These are phyloP conservation scores for Liolophura sinensis DNA, from an alignment of 1,140 invertebrate species.

Conservation along the genomic window DNA sequence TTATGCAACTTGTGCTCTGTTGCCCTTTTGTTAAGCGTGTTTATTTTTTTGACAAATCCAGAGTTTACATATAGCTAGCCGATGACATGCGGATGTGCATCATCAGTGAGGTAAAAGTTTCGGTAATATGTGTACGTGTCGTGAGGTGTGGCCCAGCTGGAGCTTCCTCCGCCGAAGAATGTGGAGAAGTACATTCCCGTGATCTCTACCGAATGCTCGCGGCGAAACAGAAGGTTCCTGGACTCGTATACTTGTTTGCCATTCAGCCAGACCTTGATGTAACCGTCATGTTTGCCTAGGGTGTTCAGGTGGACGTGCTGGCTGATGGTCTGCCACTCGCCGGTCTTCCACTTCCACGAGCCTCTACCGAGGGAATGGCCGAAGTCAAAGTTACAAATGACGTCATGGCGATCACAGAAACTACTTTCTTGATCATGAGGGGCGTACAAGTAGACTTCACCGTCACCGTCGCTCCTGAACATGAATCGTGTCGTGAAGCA, in stretches of 20 bases:
- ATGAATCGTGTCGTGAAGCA: conserved; percentile 42
- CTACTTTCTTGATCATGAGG: conserved; percentile 17
- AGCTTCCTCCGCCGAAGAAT: conserved; percentile 36
- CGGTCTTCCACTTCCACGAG: conserved; percentile 8
- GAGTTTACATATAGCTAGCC: no score
- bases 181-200: conserved; percentile 44
- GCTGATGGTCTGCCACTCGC: conserved; percentile 17
- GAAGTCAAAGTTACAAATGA: conserved; percentile 10
- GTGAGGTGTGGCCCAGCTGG: conserved; percentile 24
- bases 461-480: conserved; percentile 36
- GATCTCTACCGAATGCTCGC: conserved; percentile 15
- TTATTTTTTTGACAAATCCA: no score
- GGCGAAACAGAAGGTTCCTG: conserved; percentile 10
- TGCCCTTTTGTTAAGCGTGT: no score
- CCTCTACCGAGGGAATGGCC: conserved; percentile 22
- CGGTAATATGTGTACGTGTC: conserved; percentile 32
- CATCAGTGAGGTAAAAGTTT: conserved; percentile 16
- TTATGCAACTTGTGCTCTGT: no score
- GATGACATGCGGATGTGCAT: no score
- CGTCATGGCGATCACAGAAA: conserved; percentile 8
- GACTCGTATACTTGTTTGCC: conserved; percentile 6
- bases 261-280: conserved; percentile 5
- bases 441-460: conserved; percentile 35
- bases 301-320: conserved; percentile 19
- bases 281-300: conserved; percentile 13